Percentiles rank a stretch among this genome's conserved stretches.
phyloP scores from a whole-genome alignment of 2,888 invertebrate species.

The Elysia crispata region DNA sequence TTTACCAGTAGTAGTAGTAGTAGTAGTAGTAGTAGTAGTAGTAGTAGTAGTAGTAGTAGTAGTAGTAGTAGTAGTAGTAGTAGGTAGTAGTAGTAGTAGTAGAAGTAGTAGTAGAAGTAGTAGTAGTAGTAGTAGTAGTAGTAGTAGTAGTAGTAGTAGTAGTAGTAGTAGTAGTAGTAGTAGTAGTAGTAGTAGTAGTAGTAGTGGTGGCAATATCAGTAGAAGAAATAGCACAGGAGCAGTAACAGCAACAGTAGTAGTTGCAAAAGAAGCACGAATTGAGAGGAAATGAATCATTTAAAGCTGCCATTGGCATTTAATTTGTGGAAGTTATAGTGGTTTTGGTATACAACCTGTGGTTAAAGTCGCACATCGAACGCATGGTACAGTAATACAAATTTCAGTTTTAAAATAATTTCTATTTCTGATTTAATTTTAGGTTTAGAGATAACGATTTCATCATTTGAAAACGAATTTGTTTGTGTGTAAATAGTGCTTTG shows the following conservation, averaged over 20 bases:
- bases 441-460: too few species aligned
- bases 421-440: too few species aligned
- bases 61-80: too few species aligned
- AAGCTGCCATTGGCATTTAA: neutral
- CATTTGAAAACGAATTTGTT: too few species aligned
- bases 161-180: conserved; percentile 33
- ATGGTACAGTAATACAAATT: too few species aligned
- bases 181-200: conserved; percentile 35
- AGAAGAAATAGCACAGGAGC: conserved; percentile 18
- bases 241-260: conserved; percentile 26
- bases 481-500: too few species aligned
- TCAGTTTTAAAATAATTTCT: too few species aligned
- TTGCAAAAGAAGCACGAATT: conserved; percentile 10
- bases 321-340: conserved; percentile 27
- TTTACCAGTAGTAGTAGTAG: conserved; percentile 22
- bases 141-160: conserved; percentile 30
- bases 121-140: conserved; percentile 29
- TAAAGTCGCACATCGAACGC: too few species aligned
- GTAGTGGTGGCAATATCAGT: conserved; percentile 18
- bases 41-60: too few species aligned
- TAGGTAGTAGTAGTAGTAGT: too few species aligned
- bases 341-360: too few species aligned
- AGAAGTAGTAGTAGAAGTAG: conserved; percentile 11
- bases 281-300: neutral
- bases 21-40: conserved; percentile 7